Base-by-base conservation (phyloP, 2,888 invertebrate genomes). In the Ceraclea dissimilis region DNA sequence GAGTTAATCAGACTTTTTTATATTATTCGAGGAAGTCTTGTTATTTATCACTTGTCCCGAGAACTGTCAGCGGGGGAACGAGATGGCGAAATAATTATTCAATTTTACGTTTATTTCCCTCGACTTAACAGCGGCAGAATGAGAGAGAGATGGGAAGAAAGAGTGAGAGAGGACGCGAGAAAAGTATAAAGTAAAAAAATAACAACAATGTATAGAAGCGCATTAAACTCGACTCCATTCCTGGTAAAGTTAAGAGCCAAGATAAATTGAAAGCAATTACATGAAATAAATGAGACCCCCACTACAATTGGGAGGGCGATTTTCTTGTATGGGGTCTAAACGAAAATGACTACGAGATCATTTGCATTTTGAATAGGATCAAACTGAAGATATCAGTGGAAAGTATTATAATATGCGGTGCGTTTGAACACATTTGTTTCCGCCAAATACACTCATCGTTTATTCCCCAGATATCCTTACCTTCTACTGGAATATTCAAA, bases 191-290 rank as follows among this genome's bases (percentile, higher is more conserved):
- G 26, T 6, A 54, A 59, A 58, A 59, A 58, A 60, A 55, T 49
- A 50, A 60, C 56, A 56, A 54, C 52, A 54, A 57, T 56, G 54
- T 53, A 57, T 51, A 55, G 47, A 49, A 46, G 34, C 52, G 56
- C 51, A 56, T 55, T 57, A 59, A 51, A 56, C 52, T 53, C 57
- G 51, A 52, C 56, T 60, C 53, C 54, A 59, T 54, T 61, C 50
- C 49, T 4, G 52, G 51, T 44, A 50, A 61, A 61, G 59, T 58
- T 57, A 54, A 58, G 57, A 58, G 62, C 52, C 47, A 60, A 62
- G 62, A 62, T 62, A 62, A 62, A 62, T 62, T 62, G 58, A 58
- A 62, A 58, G 62, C 60, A 62, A 62, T 62, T 62, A 62, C 60
- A 58, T 48, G 56, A 57, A 60, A 62, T 62, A 62, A 60, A 62